A percentile compares a stretch with the other conserved stretches of the same genome.
Evolutionary conservation across 2,797 vertebrate genomes (phyloP).

Genomic region (Microctenopoma steveboyesi): DNA sequence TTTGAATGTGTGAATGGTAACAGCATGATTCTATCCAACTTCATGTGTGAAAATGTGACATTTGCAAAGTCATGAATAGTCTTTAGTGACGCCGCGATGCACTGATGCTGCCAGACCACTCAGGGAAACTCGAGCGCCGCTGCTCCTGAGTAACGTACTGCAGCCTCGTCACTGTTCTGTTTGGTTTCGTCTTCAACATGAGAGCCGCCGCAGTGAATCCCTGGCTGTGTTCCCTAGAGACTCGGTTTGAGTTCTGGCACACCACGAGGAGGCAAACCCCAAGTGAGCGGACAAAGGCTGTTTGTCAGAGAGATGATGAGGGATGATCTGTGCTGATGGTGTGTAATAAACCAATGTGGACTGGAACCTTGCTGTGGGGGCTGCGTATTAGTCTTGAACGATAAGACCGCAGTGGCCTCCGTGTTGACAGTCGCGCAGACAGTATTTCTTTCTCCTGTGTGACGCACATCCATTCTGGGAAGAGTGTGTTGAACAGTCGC

Average conservation of each 20-base stretch:
- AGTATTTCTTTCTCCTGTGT: constrained; percentile 39
- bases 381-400: constrained; percentile 24
- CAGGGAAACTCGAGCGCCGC: constrained; percentile 15
- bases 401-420: constrained; percentile 34
- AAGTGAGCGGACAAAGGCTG: constrained; percentile 48
- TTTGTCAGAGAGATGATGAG: constrained; percentile 56
- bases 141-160: constrained; percentile 6
- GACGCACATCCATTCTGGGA: constrained; percentile 66
- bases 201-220: constrained; percentile 46
- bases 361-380: constrained; percentile 32
- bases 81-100: constrained; percentile 16
- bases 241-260: constrained; percentile 43
- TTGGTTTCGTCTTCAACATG: constrained; percentile 31
- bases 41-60: background rate
- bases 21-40: too few relatives aligned
- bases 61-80: constrained; percentile 13
- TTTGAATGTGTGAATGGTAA: too few relatives aligned
- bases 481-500: constrained; percentile 49
- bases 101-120: constrained; percentile 27
- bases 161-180: constrained; percentile 20
- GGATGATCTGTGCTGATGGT: constrained; percentile 52
- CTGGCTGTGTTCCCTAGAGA: constrained; percentile 45
- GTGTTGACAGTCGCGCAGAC: constrained; percentile 29
- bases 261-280: constrained; percentile 32
- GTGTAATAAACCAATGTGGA: constrained; percentile 48